Base-by-base conservation (phyloP, 2,113 vertebrate species). In the Platysteira castanea region DNA sequence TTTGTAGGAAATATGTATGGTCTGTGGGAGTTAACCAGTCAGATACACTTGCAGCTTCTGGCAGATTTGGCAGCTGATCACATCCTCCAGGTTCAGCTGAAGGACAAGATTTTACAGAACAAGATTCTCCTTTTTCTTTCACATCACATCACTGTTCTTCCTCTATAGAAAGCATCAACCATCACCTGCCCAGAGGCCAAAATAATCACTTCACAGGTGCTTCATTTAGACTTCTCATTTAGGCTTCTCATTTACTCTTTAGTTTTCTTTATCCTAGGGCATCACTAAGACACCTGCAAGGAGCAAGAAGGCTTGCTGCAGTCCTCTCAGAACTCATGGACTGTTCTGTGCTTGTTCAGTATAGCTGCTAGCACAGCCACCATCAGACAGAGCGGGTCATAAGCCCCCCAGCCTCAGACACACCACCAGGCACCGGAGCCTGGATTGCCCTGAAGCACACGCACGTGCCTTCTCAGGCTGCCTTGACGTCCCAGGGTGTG, bases 1-100 rank as follows among this genome's bases (percentile, higher is more conserved):
- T 88, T 84, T 88, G 67, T 63, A 86, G 71, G 64, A 90, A 92
- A 95, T n/a, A 67, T 56, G 81, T 81, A 84, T 39, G 70, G 50
- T 91, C 71, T 83, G 92, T 94, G 78, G 89, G 94, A 94, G 93
- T 91, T 96, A 77, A 85, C 78, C 47, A 88, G 46, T 70, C n/a
- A 87, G 82, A 88, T 63, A 90, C 30, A 87, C 49, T 94, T 81
- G 57, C 68, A 96, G 85, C 75, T 93, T 89, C 82, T 88, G 75
- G 50, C 47, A 83, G 59, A 87, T 88, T 39, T 96, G 82, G 84
- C 90, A 94, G 90, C 42, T 91, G 78, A 90, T 80, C 50, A 50
- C 24, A 86, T 54, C 59, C 68, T 94, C 54, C 82, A 90, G 47
- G 70, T 90, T 95, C 93, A 96, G 42, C n/a, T 84, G 41, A 63